Evolutionary conservation across 2,797 vertebrate genomes (phyloP).

Genomic region (Taeniopygia guttata): DNA sequence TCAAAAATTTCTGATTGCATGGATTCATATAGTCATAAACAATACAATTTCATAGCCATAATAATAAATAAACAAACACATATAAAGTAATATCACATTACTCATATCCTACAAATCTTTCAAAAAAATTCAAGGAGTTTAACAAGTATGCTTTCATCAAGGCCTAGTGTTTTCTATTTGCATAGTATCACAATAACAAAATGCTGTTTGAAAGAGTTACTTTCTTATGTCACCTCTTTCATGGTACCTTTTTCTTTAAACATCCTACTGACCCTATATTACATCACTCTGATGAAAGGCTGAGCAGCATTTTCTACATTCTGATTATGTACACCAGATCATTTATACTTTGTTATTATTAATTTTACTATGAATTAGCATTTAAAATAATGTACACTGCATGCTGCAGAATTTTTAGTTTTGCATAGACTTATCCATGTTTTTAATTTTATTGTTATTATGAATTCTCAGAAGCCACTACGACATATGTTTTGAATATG

Average conservation of each 20-base stretch:
- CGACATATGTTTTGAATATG: neutral
- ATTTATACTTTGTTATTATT: neutral
- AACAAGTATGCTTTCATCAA: neutral
- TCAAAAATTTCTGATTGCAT: neutral
- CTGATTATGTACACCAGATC: neutral
- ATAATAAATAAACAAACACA: neutral
- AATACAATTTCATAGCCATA: neutral
- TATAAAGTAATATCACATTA: neutral
- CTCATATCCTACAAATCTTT: neutral
- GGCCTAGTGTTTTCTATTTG: neutral
- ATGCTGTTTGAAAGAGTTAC: neutral
- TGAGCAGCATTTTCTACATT: neutral
- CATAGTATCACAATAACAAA: neutral
- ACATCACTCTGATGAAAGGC: neutral
- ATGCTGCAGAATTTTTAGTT: neutral
- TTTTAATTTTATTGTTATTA: slow-evolving; percentile 1
- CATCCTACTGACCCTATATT: neutral
- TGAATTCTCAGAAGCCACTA: neutral
- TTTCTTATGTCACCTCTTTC: neutral
- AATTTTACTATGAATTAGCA: neutral
- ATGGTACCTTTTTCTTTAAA: neutral
- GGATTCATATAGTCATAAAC: neutral
- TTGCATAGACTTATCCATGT: neutral
- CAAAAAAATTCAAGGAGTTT: neutral
- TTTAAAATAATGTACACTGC: neutral